Evolutionary conservation across 2,888 invertebrate genomes (phyloP), one percentile per base, ranked within the genome.

Genomic region (Orthonychiurus folsomi): DNA sequence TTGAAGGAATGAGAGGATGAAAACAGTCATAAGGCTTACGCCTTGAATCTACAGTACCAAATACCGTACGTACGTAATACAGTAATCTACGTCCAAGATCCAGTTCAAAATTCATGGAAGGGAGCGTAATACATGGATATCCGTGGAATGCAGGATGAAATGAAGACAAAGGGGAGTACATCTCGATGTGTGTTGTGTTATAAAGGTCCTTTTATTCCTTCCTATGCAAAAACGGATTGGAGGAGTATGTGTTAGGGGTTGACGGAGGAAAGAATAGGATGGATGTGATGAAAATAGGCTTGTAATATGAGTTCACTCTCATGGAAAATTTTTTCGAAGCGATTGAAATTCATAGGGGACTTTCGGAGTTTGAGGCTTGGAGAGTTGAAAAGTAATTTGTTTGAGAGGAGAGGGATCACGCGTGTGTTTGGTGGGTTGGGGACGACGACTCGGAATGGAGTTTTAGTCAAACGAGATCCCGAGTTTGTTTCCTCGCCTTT

Each of bases 261-360:
- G n/a, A n/a, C n/a, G n/a, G 24, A 48, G 18, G 50, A 48, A 50
- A 26, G 27, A 48, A 50, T 59, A 50, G 50, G 47, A 26, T 25
- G 47, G 25, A 60, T 24, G 50, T 56, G 67, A 63, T 62, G 61
- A 64, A 63, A 62, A 64, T 60, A 55, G 56, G 48, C 28, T 57
- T 68, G 66, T 67, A 67, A 70, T 67, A 59, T 58, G 65, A 62
- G 59, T 59, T 60, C 56, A 62, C 58, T 66, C 63, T 66, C 66
- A 60, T 56, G 62, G 64, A 69, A 67, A 69, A 63, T 52, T 64
- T n/a, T n/a, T 62, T 65, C 55, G 61, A 56, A 20, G 56, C 66
- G 61, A 66, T 69, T 67, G 63, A 67, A 69, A 67, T 67, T 67
- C 69, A 66, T 67, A 62, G 66, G 67, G 69, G 62, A 65, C 48